Base-by-base conservation (phyloP, 2,113 vertebrate genomes). In the Falcunculus frontatus region DNA sequence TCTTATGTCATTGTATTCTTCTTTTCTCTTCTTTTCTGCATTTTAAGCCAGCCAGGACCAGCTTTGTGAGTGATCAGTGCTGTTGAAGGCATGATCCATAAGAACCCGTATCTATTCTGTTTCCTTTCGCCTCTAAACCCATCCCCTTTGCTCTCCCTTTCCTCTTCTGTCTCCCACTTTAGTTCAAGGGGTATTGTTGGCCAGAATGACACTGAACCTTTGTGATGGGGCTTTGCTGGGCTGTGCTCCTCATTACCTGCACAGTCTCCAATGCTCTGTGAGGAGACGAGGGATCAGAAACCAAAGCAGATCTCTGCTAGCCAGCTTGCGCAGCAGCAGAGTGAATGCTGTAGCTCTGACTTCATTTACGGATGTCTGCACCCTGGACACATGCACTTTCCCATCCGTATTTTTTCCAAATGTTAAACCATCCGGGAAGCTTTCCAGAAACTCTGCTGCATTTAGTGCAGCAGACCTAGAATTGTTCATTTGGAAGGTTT, bases 401-500 rank as follows among this genome's bases (percentile, higher is more conserved):
- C 76, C 32, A 37, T 95, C 77, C 3, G 0, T 93, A 63, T 73
- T 74, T 95, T 89, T 74, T 81, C 79, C 68, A 37, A 95, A 81
- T 75, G 91, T 90, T 95, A 96, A 97, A 75, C 94, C 80, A 81
- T 18, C 86, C 47, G 4, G 90, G 76, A 92, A 89, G 46, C 47
- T 70, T 59, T 77, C 86, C 42, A 55, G 83, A 82, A 97, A 46
- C 64, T 87, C 47, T 39, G 46, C 79, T 77, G 53, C 21, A 6
- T 69, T 88, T 73, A 90, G 79, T 84, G 64, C 77, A 81, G 68
- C 76, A 77, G 86, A 73, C 64, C 35, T 93, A 53, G 76, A 90
- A 95, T 52, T 96, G 94, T 83, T 96, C 94, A 93, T 90, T 90
- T 95, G 83, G 93, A 95, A 78, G 83, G 56, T 92, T 95, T 95